A percentile compares a stretch with the other conserved stretches of the same genome.
Evolutionary conservation across 2,888 invertebrate genomes (phyloP).

Genomic region (Orthosia gracilis): DNA sequence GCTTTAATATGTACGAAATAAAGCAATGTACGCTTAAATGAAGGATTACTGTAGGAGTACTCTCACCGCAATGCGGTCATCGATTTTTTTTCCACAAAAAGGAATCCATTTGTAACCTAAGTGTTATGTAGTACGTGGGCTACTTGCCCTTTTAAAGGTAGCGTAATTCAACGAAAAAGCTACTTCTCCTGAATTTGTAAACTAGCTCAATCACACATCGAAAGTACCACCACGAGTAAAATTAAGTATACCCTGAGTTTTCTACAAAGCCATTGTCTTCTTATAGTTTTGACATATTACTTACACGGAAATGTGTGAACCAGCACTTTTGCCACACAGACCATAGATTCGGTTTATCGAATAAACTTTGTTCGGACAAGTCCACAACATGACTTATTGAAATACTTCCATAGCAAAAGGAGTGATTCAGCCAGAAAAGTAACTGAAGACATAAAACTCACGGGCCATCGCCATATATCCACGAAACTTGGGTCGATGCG

Average conservation of each 20-base stretch:
- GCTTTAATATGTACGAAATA: too few species aligned
- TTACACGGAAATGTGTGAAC: not conserved
- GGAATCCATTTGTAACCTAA: slow-evolving; percentile 25
- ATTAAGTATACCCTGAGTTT: not conserved
- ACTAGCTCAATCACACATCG: not conserved
- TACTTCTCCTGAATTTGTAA: not conserved
- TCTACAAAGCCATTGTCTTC: not conserved
- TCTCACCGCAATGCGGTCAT: not conserved
- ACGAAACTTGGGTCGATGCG: slow-evolving; percentile 33
- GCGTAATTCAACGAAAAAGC: not conserved
- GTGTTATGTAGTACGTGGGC: slow-evolving; percentile 3
- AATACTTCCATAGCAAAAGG: slow-evolving; percentile 42
- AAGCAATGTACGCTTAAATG: not conserved
- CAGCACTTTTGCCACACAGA: slow-evolving; percentile 4
- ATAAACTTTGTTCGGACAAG: slow-evolving; percentile 27
- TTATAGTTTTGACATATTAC: not conserved
- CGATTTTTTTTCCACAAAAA: slow-evolving; percentile 9
- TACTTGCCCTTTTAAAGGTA: not conserved
- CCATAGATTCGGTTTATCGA: slow-evolving; percentile 19
- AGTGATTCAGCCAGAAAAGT: slow-evolving; percentile 42
- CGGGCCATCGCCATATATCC: slow-evolving; percentile 32
- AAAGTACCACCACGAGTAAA: not conserved
- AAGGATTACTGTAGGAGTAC: not conserved
- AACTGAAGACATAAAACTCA: slow-evolving; percentile 29
- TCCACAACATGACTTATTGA: slow-evolving; percentile 33